phyloP scores from a whole-genome alignment of 1,140 invertebrate genomes.

The Scaptomyza pallida region DNA sequence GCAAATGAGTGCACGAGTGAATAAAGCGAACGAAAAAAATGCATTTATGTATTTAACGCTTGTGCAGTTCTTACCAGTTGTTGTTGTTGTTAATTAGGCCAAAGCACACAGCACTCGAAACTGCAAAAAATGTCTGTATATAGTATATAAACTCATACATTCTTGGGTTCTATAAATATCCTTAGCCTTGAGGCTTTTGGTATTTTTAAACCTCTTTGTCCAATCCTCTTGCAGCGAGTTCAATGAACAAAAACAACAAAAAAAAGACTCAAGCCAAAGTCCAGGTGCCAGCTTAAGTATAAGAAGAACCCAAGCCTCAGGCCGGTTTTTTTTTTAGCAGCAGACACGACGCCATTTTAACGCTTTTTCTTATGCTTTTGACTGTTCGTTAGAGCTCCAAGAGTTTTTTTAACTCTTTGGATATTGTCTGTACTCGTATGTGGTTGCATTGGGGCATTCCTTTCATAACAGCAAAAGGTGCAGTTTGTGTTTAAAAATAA shows the following conservation, averaged over 20 bases:
- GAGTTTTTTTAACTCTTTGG: too few species aligned
- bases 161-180: slow-evolving; percentile 66
- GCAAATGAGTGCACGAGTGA: slow-evolving; percentile 66
- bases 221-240: slow-evolving; percentile 27
- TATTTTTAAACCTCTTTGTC: slow-evolving; percentile 1
- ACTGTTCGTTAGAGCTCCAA: slow-evolving; percentile 4
- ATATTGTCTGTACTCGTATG: too few species aligned
- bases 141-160: slow-evolving; percentile 10
- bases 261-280: slow-evolving; percentile 11
- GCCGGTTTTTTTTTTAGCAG: slow-evolving; percentile 29
- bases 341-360: slow-evolving; percentile 23
- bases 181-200: slow-evolving; percentile 53
- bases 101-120: slow-evolving; percentile 48
- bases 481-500: too few species aligned
- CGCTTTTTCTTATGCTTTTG: slow-evolving; percentile 2
- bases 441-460: too few species aligned
- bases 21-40: slow-evolving; percentile 43
- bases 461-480: too few species aligned
- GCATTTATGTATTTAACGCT: slow-evolving; percentile 30
- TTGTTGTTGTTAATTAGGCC: slow-evolving; percentile 67
- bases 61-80: slow-evolving; percentile 15
- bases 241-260: slow-evolving; percentile 41
- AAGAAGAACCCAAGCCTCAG: not conserved
- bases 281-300: slow-evolving; percentile 7
- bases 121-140: not conserved